Conservation (phyloP, 2,888 invertebrate genomes). For the Chaitophorus viminalis region DNA sequence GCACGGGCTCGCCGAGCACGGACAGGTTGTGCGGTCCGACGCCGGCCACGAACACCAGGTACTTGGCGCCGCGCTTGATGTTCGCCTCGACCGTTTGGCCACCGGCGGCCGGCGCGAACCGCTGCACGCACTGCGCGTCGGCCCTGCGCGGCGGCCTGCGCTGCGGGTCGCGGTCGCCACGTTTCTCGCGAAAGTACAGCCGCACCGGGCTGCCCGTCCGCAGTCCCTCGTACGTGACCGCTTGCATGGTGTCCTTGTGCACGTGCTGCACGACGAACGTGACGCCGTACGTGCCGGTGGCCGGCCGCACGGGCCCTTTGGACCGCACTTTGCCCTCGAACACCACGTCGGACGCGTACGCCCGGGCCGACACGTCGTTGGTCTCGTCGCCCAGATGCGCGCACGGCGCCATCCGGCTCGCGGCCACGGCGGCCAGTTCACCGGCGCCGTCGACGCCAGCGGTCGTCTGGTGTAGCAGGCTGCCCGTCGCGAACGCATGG, state of each 20-base stretch:
- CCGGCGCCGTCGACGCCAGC: conserved; percentile 26
- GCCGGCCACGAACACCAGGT: conserved; percentile 73
- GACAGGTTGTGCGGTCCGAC: conserved; percentile 72
- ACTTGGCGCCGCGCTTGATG: conserved; percentile 72
- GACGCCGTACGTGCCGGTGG: conserved; percentile 73
- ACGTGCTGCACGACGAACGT: conserved; percentile 75
- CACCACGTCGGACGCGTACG: conserved; percentile 75
- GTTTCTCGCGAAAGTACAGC: conserved; percentile 64
- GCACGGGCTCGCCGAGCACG: conserved; percentile 71
- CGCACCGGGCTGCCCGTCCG: conserved; percentile 62
- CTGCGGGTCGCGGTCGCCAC: conserved; percentile 63
- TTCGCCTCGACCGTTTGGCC: conserved; percentile 71
- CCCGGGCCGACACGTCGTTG: conserved; percentile 73
- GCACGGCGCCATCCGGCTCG: conserved; percentile 64
- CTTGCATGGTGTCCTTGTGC: conserved; percentile 70
- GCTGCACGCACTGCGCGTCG: conserved; percentile 64
- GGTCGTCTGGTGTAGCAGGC: conserved; percentile 37
- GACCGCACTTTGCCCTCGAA: conserved; percentile 76
- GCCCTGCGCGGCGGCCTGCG: conserved; percentile 54
- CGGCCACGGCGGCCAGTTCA: conserved; percentile 55
- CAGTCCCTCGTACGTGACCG: conserved; percentile 62
- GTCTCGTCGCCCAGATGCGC: conserved; percentile 65
- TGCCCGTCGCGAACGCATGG: conserved; percentile 12
- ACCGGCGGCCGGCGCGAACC: conserved; percentile 64
- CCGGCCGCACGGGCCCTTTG: conserved; percentile 72